These are phyloP conservation scores for Edolisoma coerulescens DNA, from an alignment of 2,113 vertebrate genomes.

Conservation along the genomic window DNA sequence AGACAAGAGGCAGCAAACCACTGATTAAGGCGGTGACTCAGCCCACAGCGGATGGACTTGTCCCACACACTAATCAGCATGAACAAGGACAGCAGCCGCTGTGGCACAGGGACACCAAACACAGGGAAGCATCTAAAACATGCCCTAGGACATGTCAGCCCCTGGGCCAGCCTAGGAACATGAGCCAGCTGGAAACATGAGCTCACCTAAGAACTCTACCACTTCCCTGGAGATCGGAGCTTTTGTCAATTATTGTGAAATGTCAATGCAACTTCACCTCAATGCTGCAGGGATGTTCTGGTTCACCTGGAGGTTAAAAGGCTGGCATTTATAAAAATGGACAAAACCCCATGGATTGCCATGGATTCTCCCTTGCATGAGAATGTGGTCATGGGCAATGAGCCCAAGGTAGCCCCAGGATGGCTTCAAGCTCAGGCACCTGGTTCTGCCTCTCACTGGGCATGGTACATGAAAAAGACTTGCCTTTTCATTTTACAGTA, in stretches of 20 bases:
- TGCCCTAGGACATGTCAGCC: background rate
- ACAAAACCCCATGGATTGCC: background rate
- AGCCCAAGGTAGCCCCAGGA: background rate
- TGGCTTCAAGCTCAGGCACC: fast-evolving
- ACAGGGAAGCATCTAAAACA: background rate
- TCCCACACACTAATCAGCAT: background rate
- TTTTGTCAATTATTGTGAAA: background rate
- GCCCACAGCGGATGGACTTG: background rate
- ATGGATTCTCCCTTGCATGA: background rate
- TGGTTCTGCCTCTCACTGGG: background rate
- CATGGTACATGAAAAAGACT: background rate
- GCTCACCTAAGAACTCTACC: background rate
- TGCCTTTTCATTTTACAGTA: background rate
- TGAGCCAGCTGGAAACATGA: background rate
- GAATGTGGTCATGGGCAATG: background rate
- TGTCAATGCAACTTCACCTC: background rate
- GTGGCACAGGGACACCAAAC: background rate
- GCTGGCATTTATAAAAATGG: background rate
- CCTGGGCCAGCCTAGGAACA: background rate
- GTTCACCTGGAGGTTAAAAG: background rate
- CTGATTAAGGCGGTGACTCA: background rate
- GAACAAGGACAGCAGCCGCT: background rate
- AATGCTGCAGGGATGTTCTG: background rate
- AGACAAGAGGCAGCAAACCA: background rate
- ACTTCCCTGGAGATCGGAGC: background rate